These are phyloP conservation scores for Drosophila mimica DNA, from an alignment of 2,888 invertebrate species.

Conservation along the genomic window DNA sequence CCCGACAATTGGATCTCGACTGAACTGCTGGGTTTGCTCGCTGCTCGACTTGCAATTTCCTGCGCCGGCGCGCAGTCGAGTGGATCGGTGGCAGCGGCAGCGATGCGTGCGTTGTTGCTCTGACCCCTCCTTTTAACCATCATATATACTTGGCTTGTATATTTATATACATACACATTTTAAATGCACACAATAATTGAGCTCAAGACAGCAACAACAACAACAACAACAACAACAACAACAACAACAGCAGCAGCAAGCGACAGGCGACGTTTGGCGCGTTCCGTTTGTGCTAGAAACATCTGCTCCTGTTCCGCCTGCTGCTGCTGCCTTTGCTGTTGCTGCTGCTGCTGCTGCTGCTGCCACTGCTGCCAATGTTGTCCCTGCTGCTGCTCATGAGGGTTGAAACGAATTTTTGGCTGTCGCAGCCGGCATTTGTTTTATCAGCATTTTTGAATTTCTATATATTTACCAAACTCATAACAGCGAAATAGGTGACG, in stretches of 20 bases:
- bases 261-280: constrained; percentile 78
- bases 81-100: constrained; percentile 54
- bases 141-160: constrained; percentile 44
- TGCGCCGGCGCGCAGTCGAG: constrained; percentile 74
- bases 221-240: constrained; percentile 21
- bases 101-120: constrained; percentile 46
- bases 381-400: constrained; percentile 36
- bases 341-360: constrained; percentile 3
- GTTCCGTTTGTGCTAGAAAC: constrained; percentile 81
- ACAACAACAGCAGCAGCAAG: constrained; percentile 21
- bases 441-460: constrained; percentile 76
- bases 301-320: constrained; percentile 79
- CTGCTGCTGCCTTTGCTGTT: constrained; percentile 10
- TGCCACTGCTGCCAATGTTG: constrained; percentile 11
- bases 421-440: constrained; percentile 69
- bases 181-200: constrained; percentile 55
- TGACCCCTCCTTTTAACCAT: constrained; percentile 45
- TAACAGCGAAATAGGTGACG: constrained; percentile 53
- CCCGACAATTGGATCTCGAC: constrained; percentile 68
- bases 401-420: constrained; percentile 71
- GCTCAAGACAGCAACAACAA: constrained; percentile 59
- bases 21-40: constrained; percentile 56
- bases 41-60: constrained; percentile 74
- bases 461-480: constrained; percentile 71
- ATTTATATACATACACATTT: constrained; percentile 22